A percentile compares a stretch with the other conserved stretches of the same genome.
These are phyloP conservation scores for Galerucella calmariensis DNA, from an alignment of 2,888 invertebrate species.

Conservation along the genomic window DNA sequence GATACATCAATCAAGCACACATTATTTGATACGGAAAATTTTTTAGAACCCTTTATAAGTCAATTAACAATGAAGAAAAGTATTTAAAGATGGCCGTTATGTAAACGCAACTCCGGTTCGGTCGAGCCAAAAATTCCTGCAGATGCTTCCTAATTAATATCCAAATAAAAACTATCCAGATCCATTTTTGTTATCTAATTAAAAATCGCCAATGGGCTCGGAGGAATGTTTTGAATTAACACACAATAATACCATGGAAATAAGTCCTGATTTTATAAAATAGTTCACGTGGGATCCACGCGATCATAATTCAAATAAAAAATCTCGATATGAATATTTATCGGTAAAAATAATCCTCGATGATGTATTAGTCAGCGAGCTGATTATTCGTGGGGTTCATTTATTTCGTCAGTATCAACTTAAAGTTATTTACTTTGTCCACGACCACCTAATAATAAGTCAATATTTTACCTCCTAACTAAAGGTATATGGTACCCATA, in stretches of 20 bases:
- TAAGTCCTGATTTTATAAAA: conserved; percentile 36
- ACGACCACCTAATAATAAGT: no score
- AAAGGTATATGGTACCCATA: no score
- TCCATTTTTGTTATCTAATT: conserved; percentile 36
- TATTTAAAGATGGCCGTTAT: not conserved
- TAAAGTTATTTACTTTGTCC: no score
- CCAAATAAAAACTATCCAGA: conserved; percentile 18
- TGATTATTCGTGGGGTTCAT: not conserved
- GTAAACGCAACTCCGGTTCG: not conserved
- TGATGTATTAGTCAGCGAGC: conserved; percentile 14
- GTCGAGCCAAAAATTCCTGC: not conserved
- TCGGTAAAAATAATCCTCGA: conserved; percentile 10
- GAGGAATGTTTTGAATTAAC: conserved; percentile 39
- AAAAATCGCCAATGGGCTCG: conserved; percentile 32
- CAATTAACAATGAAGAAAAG: conserved; percentile 16
- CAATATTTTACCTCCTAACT: no score
- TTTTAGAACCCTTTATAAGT: conserved; percentile 8
- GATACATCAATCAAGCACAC: no score
- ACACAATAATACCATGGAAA: conserved; percentile 41
- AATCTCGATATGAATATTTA: conserved; percentile 25
- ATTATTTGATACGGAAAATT: conserved; percentile 3
- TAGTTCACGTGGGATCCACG: conserved; percentile 26
- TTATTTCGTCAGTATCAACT: no score
- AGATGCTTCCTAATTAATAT: conserved; percentile 21
- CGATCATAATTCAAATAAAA: conserved; percentile 12